phyloP scores from a whole-genome alignment of 2,113 vertebrate genomes.

The Porphyrio hochstetteri region DNA sequence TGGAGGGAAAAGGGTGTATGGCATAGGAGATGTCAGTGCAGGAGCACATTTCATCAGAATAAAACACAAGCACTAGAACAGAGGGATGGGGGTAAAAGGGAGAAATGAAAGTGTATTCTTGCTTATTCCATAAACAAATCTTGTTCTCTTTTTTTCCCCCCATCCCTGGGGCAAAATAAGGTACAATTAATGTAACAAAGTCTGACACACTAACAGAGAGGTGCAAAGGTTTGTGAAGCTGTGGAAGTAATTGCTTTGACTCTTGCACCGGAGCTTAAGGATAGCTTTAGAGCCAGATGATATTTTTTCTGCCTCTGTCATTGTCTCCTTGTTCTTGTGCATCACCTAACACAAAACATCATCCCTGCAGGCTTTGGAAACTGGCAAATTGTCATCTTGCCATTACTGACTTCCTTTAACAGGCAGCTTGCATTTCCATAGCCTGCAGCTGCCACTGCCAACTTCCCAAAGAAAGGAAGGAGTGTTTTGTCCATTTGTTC shows the following conservation, averaged over 20 bases:
- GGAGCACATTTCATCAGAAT: not conserved
- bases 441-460: slow-evolving; percentile 20
- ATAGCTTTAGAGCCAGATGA: not conserved
- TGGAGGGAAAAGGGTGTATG: not conserved
- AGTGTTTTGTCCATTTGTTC: not conserved
- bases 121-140: not conserved
- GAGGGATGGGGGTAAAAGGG: not conserved
- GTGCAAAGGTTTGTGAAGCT: slow-evolving; percentile 27
- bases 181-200: slow-evolving; percentile 31
- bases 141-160: not conserved
- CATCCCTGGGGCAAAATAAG: not conserved
- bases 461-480: slow-evolving; percentile 1
- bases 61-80: not conserved
- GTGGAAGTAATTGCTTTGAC: slow-evolving; percentile 62
- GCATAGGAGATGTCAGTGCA: not conserved
- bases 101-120: not conserved
- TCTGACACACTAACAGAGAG: slow-evolving; percentile 15
- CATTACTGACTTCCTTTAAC: slow-evolving; percentile 9
- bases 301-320: not conserved
- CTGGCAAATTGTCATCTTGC: not conserved
- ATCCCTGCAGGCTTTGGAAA: slow-evolving; percentile 17
- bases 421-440: slow-evolving; percentile 9
- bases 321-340: not conserved
- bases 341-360: slow-evolving; percentile 33
- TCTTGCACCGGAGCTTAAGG: slow-evolving; percentile 7